A percentile compares a stretch with the other conserved stretches of the same genome.
Conservation (phyloP, 2,888 invertebrate species). For the Drosophila mercatorum region DNA sequence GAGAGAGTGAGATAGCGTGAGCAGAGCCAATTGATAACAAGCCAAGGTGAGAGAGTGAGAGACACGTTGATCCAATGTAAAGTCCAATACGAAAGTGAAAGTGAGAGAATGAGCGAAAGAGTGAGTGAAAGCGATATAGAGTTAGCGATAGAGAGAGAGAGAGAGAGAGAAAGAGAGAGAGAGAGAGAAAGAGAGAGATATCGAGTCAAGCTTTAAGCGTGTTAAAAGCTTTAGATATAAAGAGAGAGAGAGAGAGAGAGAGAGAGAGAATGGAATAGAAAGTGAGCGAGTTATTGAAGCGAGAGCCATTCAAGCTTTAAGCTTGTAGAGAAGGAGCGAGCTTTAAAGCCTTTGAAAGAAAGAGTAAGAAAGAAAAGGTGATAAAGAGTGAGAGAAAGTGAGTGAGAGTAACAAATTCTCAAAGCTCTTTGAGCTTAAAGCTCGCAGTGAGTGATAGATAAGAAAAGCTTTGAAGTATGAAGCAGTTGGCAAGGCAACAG, state of each 20-base stretch:
- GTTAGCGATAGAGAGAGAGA: slow-evolving; percentile 21
- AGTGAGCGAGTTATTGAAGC: background rate
- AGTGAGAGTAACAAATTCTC: background rate
- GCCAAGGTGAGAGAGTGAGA: slow-evolving; percentile 30
- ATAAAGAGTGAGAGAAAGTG: background rate
- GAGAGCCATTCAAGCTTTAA: background rate
- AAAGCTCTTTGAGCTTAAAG: background rate
- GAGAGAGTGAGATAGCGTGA: slow-evolving; percentile 19
- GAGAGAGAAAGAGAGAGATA: slow-evolving; percentile 4
- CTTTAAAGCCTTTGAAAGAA: background rate
- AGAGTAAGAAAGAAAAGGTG: background rate
- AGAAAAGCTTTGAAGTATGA: background rate
- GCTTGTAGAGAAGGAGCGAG: background rate
- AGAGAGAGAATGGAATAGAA: slow-evolving; percentile 5
- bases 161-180: slow-evolving; percentile 32
- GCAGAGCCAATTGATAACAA: slow-evolving; percentile 36
- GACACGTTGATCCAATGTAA: slow-evolving; percentile 37
- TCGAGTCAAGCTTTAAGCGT: background rate
- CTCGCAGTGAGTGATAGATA: background rate
- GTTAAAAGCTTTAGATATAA: slow-evolving; percentile 5
- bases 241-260: background rate
- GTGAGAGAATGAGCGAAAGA: slow-evolving; percentile 32
- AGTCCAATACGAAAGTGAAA: slow-evolving; percentile 23
- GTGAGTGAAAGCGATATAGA: slow-evolving; percentile 18
- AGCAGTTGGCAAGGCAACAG: background rate